Evolutionary conservation across 2,797 vertebrate genomes (phyloP), one percentile per base, ranked within the genome.

Genomic region (Novumbra hubbsi): DNA sequence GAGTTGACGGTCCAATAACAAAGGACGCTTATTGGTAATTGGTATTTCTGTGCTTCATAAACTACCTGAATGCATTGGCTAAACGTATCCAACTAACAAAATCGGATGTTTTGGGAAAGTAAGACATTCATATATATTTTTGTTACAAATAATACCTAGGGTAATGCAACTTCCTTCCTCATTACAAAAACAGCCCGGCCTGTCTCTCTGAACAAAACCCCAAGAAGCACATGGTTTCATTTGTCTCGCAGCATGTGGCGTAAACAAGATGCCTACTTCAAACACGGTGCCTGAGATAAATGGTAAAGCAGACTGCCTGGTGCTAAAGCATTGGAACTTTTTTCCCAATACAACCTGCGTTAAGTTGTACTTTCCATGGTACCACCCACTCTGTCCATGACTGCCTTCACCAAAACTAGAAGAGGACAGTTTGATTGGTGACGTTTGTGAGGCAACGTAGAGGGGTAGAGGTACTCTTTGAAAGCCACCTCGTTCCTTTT

Each of bases 251-350:
- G 66, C 28, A 62, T 50, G 69, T 38, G 50, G 21, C 28, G 21
- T 71, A 72, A 78, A 75, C 41, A 62, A n/a, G 60, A 38, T 71
- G 32, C 69, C 74, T 77, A 72, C 68, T 79, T 71, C 71, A 72
- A 78, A 77, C 57, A 63, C 68, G 30, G 71, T 72, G 78, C 65
- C 73, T 80, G 80, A 78, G 70, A 73, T 76, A 78, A 83, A 84
- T 82, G 38, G 57, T 77, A 76, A 81, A 79, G 27, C n/a, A 27
- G 55, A 75, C 76, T 80, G 73, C 50, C 50, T 52, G 17, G 50
- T 52, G 50, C 62, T 34, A 72, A 68, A 72, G 17, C 71, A 74
- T 80, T 72, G 76, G 19, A 19, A 38, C 63, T 1, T 65, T 65
- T 7, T 79, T 75, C 70, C 70, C 73, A 45, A 72, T 63, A 68